Evolutionary conservation across 2,113 vertebrate species (phyloP).

Genomic region (Orthonyx spaldingii): DNA sequence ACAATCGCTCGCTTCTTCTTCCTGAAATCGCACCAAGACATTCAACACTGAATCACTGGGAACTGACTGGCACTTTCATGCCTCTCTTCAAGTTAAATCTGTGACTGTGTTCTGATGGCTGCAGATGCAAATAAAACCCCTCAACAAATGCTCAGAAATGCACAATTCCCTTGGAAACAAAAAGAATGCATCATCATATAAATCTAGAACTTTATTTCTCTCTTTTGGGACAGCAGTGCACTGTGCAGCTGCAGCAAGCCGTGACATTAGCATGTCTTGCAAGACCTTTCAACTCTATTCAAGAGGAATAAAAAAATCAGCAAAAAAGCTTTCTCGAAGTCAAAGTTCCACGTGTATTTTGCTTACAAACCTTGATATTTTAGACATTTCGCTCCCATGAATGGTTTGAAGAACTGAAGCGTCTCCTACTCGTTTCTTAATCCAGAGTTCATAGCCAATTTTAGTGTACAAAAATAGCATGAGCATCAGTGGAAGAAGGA

Average conservation of each 20-base stretch:
- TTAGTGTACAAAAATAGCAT: slow-evolving; percentile 74
- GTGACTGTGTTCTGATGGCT: not conserved
- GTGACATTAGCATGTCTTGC: not conserved
- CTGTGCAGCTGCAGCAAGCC: not conserved
- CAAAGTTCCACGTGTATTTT: not conserved
- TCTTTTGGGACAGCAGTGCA: not conserved
- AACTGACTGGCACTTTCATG: not conserved
- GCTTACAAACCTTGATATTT: slow-evolving; percentile 70
- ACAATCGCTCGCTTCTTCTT: slow-evolving; percentile 75
- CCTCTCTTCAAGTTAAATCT: not conserved
- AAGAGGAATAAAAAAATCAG: not conserved
- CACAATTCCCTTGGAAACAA: not conserved
- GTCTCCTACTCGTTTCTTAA: slow-evolving; percentile 74
- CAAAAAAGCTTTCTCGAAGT: not conserved
- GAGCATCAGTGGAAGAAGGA: slow-evolving; percentile 69
- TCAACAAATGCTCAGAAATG: not conserved
- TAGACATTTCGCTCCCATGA: slow-evolving; percentile 72
- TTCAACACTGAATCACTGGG: slow-evolving; percentile 20
- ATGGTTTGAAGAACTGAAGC: slow-evolving; percentile 68
- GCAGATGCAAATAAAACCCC: not conserved
- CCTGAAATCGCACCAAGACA: slow-evolving; percentile 59
- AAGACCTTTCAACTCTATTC: not conserved
- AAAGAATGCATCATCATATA: not conserved
- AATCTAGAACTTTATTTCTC: not conserved
- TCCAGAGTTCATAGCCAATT: slow-evolving; percentile 75